A percentile compares a stretch with the other conserved stretches of the same genome.
These are phyloP conservation scores for Valencia hispanica DNA, from an alignment of 2,797 vertebrate species.

Conservation along the genomic window DNA sequence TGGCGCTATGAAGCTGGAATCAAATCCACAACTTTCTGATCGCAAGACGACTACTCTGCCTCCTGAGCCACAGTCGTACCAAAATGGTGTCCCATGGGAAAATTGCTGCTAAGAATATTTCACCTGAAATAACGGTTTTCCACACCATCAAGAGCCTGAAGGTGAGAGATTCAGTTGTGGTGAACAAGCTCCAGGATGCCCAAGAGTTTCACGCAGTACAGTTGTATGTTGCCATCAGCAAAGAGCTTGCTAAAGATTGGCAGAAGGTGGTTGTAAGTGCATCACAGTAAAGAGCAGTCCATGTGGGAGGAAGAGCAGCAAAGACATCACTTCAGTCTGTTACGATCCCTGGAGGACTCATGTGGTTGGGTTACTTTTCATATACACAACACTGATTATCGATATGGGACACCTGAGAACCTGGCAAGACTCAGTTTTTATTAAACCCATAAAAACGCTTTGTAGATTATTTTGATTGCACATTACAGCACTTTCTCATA, in stretches of 20 bases:
- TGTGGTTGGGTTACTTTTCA: not conserved
- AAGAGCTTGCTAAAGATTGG: not conserved
- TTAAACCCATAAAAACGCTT: not conserved
- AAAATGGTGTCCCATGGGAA: too few species aligned
- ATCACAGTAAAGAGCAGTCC: not conserved
- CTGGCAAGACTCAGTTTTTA: not conserved
- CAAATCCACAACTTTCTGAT: too few species aligned
- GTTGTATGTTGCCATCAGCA: not conserved
- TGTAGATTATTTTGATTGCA: too few species aligned
- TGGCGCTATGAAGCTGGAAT: too few species aligned
- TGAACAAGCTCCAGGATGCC: not conserved
- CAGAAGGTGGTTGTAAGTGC: not conserved
- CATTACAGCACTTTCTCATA: not conserved
- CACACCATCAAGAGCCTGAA: not conserved
- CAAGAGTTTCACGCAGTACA: not conserved
- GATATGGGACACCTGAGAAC: not conserved
- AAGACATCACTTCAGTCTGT: constrained; percentile 1
- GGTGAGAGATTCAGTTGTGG: not conserved
- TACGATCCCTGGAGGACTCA: not conserved
- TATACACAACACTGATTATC: not conserved
- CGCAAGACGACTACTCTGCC: too few species aligned
- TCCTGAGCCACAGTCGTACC: too few species aligned
- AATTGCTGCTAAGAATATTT: too few species aligned
- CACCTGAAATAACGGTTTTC: too few species aligned
- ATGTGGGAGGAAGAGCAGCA: not conserved